Evolutionary conservation across 2,113 vertebrate genomes (phyloP).

Genomic region (Anguilla japonica): DNA sequence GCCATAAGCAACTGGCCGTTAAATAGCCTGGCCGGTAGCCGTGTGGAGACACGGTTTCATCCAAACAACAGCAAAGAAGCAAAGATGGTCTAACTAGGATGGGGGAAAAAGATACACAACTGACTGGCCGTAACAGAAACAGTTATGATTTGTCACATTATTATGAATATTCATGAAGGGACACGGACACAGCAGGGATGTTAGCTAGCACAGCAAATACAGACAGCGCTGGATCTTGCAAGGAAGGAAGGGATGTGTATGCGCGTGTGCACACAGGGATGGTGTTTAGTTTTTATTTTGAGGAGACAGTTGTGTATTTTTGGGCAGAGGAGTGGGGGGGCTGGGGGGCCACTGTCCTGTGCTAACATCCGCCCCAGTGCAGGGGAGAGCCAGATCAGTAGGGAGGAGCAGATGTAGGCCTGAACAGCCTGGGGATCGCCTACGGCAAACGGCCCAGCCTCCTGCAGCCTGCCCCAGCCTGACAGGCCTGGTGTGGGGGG

Average conservation of each 20-base stretch:
- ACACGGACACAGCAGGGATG: background rate
- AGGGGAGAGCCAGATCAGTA: constrained; percentile 12
- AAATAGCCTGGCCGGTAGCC: background rate
- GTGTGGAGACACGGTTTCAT: too few species aligned
- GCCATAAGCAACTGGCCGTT: background rate
- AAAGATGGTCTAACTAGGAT: too few species aligned
- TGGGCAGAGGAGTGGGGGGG: constrained; percentile 5
- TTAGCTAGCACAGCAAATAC: too few species aligned
- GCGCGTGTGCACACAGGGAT: background rate
- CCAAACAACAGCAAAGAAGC: too few species aligned
- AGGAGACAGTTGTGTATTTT: too few species aligned
- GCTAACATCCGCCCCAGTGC: background rate
- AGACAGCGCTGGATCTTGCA: too few species aligned
- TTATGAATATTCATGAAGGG: background rate
- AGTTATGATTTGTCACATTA: background rate
- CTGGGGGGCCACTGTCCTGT: constrained; percentile 5
- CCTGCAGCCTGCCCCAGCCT: constrained; percentile 54
- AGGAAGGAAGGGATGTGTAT: constrained; percentile 6
- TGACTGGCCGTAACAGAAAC: background rate
- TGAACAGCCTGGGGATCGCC: constrained; percentile 55
- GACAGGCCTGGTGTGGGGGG: constrained; percentile 50
- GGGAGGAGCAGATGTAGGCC: background rate
- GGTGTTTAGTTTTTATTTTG: too few species aligned
- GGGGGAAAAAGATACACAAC: too few species aligned
- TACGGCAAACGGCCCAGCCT: constrained; percentile 46